Conservation (phyloP, 53 echinoderm and acorn worm species). For the Paracentrotus lividus region DNA sequence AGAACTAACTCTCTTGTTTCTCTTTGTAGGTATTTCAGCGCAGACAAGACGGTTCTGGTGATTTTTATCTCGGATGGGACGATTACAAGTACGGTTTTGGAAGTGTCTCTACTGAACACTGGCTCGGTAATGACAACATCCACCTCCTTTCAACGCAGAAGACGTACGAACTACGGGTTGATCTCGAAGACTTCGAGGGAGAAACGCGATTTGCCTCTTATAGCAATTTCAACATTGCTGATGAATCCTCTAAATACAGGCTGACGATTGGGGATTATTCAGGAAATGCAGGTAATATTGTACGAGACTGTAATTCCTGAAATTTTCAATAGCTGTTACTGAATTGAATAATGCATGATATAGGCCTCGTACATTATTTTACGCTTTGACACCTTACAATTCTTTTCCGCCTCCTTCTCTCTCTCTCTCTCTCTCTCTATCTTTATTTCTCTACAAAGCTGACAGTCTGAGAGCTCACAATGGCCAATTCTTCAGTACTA, state of each 20-base stretch:
- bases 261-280: background rate
- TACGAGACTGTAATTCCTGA: too few species aligned
- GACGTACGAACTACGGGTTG: conserved; percentile 81
- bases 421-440: background rate
- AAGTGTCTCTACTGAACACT: conserved; percentile 70
- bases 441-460: background rate
- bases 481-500: conserved; percentile 71
- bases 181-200: conserved; percentile 77
- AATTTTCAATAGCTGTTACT: too few species aligned
- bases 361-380: too few species aligned
- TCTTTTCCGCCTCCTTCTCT: too few species aligned
- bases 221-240: conserved; percentile 66
- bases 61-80: conserved; percentile 75
- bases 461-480: conserved; percentile 71
- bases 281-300: background rate
- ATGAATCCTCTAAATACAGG: conserved; percentile 16
- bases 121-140: conserved; percentile 84
- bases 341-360: too few species aligned
- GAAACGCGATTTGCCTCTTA: conserved; percentile 71
- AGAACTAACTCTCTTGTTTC: too few species aligned
- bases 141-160: conserved; percentile 76
- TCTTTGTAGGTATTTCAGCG: conserved; percentile 86
- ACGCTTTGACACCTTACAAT: background rate
- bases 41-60: conserved; percentile 72
- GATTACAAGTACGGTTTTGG: conserved; percentile 80